phyloP scores from a whole-genome alignment of 2,113 vertebrate genomes.

The Coptodon rendalli region DNA sequence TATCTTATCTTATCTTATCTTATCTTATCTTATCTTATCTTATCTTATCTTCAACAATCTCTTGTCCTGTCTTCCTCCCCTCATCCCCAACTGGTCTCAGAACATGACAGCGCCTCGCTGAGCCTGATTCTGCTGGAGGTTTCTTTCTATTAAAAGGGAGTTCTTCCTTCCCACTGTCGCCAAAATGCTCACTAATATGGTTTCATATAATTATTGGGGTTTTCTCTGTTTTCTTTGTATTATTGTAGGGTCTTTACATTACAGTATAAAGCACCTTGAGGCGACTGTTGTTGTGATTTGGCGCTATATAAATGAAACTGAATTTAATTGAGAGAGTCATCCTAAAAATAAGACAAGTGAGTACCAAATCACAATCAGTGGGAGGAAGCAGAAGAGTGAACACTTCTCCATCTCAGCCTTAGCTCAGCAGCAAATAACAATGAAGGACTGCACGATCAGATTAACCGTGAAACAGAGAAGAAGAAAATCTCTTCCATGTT shows the following conservation, averaged over 20 bases:
- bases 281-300: not conserved
- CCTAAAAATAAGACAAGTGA: not conserved
- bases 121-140: not conserved
- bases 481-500: accelerated
- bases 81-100: not conserved
- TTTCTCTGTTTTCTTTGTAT: not conserved
- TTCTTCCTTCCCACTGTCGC: not conserved
- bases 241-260: not conserved
- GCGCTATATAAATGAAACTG: accelerated
- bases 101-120: accelerated
- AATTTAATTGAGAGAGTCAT: not conserved
- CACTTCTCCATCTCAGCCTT: not conserved
- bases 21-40: no score
- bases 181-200: not conserved
- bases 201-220: not conserved
- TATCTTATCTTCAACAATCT: accelerated
- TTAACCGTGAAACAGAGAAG: not conserved
- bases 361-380: not conserved
- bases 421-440: not conserved
- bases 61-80: not conserved
- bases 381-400: not conserved
- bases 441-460: not conserved
- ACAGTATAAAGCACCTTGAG: not conserved
- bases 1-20: no score
- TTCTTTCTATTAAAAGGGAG: not conserved